Evolutionary conservation across 2,113 vertebrate species (phyloP).

Genomic region (Austrofundulus limnaeus): DNA sequence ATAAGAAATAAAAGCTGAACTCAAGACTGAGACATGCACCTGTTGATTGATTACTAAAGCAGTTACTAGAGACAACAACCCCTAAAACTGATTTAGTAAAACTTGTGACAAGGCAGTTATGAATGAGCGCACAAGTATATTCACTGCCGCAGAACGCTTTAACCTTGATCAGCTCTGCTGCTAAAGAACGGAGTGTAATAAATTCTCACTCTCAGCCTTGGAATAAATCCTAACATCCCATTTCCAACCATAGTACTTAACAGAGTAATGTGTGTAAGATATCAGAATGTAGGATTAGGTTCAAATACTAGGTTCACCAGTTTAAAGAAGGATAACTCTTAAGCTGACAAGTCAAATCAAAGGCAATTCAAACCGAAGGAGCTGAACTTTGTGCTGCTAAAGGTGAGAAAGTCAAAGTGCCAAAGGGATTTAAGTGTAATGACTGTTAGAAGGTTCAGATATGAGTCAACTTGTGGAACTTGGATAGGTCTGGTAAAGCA

Average conservation of each 20-base stretch:
- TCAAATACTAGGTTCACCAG: background rate
- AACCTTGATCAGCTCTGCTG: background rate
- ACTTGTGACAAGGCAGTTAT: background rate
- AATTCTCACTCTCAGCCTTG: background rate
- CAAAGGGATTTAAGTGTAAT: conserved; percentile 42
- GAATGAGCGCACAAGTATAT: background rate
- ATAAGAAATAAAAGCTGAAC: background rate
- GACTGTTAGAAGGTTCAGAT: conserved; percentile 50
- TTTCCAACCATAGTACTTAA: background rate
- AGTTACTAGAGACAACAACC: background rate
- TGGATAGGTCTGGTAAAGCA: conserved; percentile 28
- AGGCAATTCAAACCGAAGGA: conserved; percentile 17
- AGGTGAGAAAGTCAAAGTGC: conserved; percentile 16
- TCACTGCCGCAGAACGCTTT: background rate
- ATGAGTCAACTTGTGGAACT: conserved; percentile 41
- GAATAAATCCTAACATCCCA: background rate
- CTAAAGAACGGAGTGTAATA: background rate
- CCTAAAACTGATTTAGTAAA: background rate
- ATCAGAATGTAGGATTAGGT: background rate
- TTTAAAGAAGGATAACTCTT: conserved; percentile 9
- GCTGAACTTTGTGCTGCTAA: conserved; percentile 2
- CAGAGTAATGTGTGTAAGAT: background rate
- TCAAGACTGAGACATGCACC: background rate
- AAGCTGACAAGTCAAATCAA: background rate
- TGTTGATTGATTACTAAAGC: background rate